Conservation (phyloP, 2,113 vertebrate genomes). For the Ctenodactylus gundi region DNA sequence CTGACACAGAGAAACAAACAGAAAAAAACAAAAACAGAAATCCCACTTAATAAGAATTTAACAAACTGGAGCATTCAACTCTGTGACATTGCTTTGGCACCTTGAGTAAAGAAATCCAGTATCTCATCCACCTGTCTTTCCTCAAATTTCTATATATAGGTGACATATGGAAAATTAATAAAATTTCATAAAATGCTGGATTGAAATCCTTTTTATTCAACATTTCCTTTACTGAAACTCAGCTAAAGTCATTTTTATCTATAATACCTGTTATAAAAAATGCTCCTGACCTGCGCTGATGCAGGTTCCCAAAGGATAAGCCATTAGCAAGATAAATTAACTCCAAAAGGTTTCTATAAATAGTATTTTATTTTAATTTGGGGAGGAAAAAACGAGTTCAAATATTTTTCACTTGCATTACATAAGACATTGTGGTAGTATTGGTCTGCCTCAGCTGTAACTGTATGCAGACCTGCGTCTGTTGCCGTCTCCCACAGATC, state of each 20-base stretch:
- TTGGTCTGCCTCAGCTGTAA: neutral
- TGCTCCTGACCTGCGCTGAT: neutral
- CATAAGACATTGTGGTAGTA: neutral
- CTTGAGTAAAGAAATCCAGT: neutral
- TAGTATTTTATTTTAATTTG: neutral
- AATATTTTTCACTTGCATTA: neutral
- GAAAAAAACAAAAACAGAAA: constrained; percentile 25
- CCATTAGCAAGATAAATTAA: neutral
- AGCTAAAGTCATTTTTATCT: neutral
- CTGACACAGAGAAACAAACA: constrained; percentile 41
- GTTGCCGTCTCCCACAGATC: rapidly evolving
- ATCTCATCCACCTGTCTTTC: neutral
- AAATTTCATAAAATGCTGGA: neutral
- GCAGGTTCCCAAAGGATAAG: neutral
- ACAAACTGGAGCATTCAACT: neutral
- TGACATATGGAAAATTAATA: neutral
- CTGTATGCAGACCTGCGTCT: neutral
- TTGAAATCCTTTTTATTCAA: neutral
- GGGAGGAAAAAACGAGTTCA: neutral
- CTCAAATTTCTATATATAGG: neutral
- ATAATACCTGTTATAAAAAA: neutral
- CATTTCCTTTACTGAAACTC: neutral
- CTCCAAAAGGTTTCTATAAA: neutral
- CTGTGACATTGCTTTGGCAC: neutral
- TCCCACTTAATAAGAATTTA: constrained; percentile 31